Evolutionary conservation across 2,888 invertebrate species (phyloP).

Genomic region (Bugula neritina): DNA sequence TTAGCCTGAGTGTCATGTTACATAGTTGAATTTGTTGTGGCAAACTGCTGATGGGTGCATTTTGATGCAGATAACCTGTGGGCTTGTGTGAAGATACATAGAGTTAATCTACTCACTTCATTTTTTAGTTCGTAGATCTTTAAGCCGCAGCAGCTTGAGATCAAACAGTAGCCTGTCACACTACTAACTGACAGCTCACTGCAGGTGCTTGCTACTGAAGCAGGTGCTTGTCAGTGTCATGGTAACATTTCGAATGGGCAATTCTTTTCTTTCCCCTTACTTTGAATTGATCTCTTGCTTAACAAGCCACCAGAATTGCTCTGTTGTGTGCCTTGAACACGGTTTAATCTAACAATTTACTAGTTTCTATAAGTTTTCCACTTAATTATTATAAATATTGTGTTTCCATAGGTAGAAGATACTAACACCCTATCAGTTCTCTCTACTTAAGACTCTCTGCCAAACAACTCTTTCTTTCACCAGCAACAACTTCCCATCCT

Average conservation of each 20-base stretch:
- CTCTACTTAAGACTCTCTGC: not conserved
- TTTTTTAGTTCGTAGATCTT: not conserved
- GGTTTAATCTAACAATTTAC: no score
- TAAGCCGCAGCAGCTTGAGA: not conserved
- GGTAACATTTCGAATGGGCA: not conserved
- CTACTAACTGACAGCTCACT: not conserved
- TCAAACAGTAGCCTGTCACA: not conserved
- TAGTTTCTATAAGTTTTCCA: no score
- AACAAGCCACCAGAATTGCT: no score
- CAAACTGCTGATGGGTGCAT: not conserved
- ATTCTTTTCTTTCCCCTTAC: not conserved
- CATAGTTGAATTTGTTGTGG: not conserved
- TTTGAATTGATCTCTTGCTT: not conserved
- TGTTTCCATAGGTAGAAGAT: conserved; percentile 22
- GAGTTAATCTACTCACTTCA: not conserved
- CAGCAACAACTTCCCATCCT: not conserved
- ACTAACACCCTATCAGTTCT: not conserved
- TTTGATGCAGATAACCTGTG: not conserved
- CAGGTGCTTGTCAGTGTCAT: not conserved
- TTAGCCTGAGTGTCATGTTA: no score
- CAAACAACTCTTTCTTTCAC: not conserved
- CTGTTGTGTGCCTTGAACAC: no score
- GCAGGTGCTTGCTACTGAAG: not conserved
- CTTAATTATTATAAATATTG: not conserved
- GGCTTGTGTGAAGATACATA: not conserved